phyloP scores from a whole-genome alignment of 2,888 invertebrate genomes.

The Ceriagrion tenellum region DNA sequence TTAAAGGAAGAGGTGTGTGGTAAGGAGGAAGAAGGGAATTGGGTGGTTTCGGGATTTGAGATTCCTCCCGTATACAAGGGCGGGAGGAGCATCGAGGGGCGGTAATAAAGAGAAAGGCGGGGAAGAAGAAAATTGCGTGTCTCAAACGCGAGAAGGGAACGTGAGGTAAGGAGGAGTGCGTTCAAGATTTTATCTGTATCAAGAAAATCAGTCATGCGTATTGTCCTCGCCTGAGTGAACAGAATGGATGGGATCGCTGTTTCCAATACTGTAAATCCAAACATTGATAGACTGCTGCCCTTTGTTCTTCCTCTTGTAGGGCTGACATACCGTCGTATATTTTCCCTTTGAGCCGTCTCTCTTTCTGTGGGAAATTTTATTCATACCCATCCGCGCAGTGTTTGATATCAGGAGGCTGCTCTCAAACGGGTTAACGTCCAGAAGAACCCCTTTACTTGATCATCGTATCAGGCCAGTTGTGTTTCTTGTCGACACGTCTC shows the following conservation, averaged over 20 bases:
- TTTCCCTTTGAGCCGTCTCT: too few relatives aligned
- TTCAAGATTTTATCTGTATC: not conserved
- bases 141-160: not conserved
- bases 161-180: not conserved
- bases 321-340: not conserved
- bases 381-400: too few relatives aligned
- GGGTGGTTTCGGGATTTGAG: not conserved
- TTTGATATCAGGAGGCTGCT: too few relatives aligned
- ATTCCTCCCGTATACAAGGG: not conserved
- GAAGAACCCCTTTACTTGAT: too few relatives aligned
- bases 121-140: not conserved
- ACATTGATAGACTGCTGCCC: too few relatives aligned
- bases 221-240: not conserved
- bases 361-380: too few relatives aligned
- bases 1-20: not conserved
- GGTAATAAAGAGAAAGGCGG: not conserved
- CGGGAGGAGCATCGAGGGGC: not conserved
- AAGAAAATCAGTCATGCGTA: not conserved
- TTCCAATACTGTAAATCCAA: too few relatives aligned
- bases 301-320: not conserved
- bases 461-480: too few relatives aligned
- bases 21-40: not conserved
- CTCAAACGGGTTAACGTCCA: too few relatives aligned
- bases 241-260: too few relatives aligned
- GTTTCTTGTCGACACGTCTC: too few relatives aligned